Conservation (phyloP, 2,888 invertebrate genomes). For the Tachina fera region DNA sequence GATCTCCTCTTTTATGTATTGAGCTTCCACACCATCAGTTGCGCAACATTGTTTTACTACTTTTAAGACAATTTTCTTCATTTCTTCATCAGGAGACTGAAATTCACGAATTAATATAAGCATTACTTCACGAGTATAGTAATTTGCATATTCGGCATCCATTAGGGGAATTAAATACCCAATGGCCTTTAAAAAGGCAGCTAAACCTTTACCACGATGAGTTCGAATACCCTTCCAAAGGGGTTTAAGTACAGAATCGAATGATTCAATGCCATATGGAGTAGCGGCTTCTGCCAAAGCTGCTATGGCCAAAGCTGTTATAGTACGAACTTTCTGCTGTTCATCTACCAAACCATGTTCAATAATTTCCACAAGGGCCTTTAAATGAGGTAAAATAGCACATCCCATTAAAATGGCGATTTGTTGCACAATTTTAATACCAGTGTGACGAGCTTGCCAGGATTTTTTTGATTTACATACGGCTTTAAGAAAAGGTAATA, state of each 20-base stretch:
- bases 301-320: slow-evolving; percentile 98
- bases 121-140: slow-evolving; percentile 97
- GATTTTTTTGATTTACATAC: slow-evolving; percentile 99
- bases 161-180: slow-evolving; percentile 99
- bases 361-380: slow-evolving; percentile 99
- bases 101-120: slow-evolving; percentile 99
- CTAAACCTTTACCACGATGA: slow-evolving; percentile 95
- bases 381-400: slow-evolving; percentile 98
- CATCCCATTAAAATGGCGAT: slow-evolving; percentile 99
- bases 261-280: slow-evolving; percentile 99
- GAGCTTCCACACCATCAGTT: slow-evolving; percentile 99
- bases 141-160: slow-evolving; percentile 99
- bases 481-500: slow-evolving; percentile 98
- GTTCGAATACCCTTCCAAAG: slow-evolving; percentile 99
- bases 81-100: slow-evolving; percentile 99
- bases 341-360: slow-evolving; percentile 99
- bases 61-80: slow-evolving; percentile 99
- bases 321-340: slow-evolving; percentile 98
- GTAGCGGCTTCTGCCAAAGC: slow-evolving; percentile 99
- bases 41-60: slow-evolving; percentile 99
- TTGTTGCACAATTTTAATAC: slow-evolving; percentile 99
- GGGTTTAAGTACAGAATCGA: slow-evolving; percentile 99
- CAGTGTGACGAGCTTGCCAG: slow-evolving; percentile 99
- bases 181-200: slow-evolving; percentile 99
- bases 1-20: slow-evolving; percentile 99